phyloP scores from a whole-genome alignment of 2,113 vertebrate genomes.

The Scomber japonicus region DNA sequence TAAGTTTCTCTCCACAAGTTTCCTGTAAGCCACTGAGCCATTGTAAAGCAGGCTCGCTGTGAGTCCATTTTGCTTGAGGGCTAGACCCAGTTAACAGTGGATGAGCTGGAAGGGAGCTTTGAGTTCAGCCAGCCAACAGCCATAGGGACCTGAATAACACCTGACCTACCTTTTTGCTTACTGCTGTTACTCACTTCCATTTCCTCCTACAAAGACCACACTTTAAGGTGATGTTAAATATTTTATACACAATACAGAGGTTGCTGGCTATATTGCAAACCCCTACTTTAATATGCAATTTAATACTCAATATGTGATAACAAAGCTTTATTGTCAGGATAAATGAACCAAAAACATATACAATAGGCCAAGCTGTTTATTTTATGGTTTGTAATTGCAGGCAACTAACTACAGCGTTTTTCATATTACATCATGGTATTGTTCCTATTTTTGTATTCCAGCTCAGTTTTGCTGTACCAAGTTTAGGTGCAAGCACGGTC shows the following conservation, averaged over 20 bases:
- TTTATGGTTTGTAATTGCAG: background rate
- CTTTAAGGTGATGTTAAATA: background rate
- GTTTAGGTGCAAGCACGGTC: background rate
- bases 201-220: background rate
- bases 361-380: background rate
- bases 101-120: constrained; percentile 54
- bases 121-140: constrained; percentile 14
- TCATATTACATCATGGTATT: background rate
- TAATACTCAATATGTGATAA: background rate
- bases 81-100: constrained; percentile 49
- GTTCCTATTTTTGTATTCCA: background rate
- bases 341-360: background rate
- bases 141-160: constrained; percentile 10
- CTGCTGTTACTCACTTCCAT: background rate
- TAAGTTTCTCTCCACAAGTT: background rate
- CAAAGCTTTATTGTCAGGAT: background rate
- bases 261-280: background rate
- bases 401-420: background rate
- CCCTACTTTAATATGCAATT: too few relatives aligned
- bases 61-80: constrained; percentile 48
- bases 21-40: constrained; percentile 16
- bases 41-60: background rate
- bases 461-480: background rate
- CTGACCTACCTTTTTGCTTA: constrained; percentile 3
- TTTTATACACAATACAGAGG: background rate